phyloP scores from a whole-genome alignment of 2,797 vertebrate genomes.

The Synanceia verrucosa region DNA sequence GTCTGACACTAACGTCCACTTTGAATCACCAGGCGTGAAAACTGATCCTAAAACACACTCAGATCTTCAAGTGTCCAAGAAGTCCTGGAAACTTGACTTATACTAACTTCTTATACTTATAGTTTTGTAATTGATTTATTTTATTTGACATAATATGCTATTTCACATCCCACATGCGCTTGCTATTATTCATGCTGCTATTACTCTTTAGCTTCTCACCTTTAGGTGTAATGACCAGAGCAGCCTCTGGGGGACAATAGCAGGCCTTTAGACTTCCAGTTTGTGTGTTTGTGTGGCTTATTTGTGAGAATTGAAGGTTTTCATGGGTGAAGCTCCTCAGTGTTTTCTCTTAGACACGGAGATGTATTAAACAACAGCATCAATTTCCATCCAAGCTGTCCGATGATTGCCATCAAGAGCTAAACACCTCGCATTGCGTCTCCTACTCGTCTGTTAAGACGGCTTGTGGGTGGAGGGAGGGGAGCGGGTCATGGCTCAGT shows the following conservation, averaged over 20 bases:
- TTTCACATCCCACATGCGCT: no score
- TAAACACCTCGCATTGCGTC: background rate
- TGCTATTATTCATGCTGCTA: no score
- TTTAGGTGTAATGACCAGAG: background rate
- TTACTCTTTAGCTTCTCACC: background rate
- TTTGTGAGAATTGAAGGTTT: background rate
- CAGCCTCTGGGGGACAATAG: background rate
- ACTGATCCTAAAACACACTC: background rate
- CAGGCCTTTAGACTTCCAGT: background rate
- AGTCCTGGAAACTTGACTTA: background rate
- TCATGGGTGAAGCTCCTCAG: constrained; percentile 15
- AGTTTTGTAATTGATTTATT: no score
- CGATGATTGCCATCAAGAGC: constrained; percentile 39
- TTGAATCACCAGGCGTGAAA: constrained; percentile 20
- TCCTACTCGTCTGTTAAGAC: background rate
- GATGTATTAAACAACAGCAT: constrained; percentile 11
- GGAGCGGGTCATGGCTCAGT: background rate
- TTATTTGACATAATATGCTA: no score
- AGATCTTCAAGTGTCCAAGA: background rate
- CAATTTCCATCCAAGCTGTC: constrained; percentile 15
- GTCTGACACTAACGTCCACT: constrained; percentile 28
- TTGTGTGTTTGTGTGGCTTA: background rate
- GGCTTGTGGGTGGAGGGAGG: background rate
- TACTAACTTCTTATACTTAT: no score
- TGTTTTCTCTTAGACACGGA: constrained; percentile 6